These are phyloP conservation scores for Patiria miniata DNA, from an alignment of 35 echinoderm and acorn worm species.

Conservation along the genomic window DNA sequence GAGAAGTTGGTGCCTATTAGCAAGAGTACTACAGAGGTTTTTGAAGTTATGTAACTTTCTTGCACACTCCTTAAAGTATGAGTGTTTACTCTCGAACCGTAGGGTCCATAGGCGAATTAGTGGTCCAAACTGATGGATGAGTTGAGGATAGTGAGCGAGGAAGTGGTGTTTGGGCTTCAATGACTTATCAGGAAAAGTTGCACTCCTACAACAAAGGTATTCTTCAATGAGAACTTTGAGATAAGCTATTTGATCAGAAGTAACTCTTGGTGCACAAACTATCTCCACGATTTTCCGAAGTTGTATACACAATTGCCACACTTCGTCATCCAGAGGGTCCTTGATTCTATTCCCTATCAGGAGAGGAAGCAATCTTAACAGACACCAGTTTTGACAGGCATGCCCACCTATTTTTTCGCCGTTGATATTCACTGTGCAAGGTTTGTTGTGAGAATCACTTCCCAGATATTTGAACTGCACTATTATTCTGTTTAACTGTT, in stretches of 20 bases:
- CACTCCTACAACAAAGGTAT: constrained; percentile 39
- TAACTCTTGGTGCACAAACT: constrained; percentile 48
- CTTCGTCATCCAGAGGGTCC: constrained; percentile 16
- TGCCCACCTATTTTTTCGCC: constrained; percentile 65
- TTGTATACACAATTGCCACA: constrained; percentile 44
- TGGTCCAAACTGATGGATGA: constrained; percentile 68
- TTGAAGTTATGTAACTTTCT: constrained; percentile 57
- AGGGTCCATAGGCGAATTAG: constrained; percentile 63
- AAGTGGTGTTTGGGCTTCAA: constrained; percentile 73
- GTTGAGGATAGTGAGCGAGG: constrained; percentile 54
- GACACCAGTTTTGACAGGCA: constrained; percentile 72
- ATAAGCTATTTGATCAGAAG: constrained; percentile 32
- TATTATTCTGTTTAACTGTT: constrained; percentile 49
- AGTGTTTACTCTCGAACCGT: constrained; percentile 70
- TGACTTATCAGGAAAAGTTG: constrained; percentile 37
- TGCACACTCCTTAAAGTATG: constrained; percentile 57
- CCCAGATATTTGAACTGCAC: constrained; percentile 28
- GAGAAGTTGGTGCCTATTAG: constrained; percentile 68
- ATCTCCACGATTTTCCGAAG: constrained; percentile 54
- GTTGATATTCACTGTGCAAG: constrained; percentile 39
- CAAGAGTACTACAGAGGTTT: constrained; percentile 37
- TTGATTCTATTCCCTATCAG: constrained; percentile 43
- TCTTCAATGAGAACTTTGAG: constrained; percentile 54
- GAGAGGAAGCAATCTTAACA: constrained; percentile 51
- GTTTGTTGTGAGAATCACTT: constrained; percentile 58